These are phyloP conservation scores for Perccottus glenii DNA, from an alignment of 2,113 vertebrate species.

Conservation along the genomic window DNA sequence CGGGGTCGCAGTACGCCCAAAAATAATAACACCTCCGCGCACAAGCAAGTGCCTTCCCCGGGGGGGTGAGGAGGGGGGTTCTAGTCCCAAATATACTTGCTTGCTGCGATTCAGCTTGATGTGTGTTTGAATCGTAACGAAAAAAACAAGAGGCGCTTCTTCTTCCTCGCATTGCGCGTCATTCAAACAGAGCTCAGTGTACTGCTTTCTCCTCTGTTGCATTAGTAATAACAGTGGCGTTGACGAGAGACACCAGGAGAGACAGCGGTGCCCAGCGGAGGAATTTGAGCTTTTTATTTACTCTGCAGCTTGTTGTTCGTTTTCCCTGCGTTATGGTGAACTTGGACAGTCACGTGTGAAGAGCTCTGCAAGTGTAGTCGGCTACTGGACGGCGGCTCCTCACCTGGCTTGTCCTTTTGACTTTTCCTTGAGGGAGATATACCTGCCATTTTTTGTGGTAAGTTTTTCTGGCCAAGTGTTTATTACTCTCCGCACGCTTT, in stretches of 20 bases:
- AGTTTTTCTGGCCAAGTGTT: slow-evolving; percentile 65
- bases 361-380: slow-evolving; percentile 40
- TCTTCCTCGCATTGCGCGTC: slow-evolving; percentile 81
- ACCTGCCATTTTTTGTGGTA: slow-evolving; percentile 68
- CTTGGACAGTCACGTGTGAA: slow-evolving; percentile 77
- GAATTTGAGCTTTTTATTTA: slow-evolving; percentile 78
- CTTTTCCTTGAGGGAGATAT: slow-evolving; percentile 63
- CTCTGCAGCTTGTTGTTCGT: slow-evolving; percentile 73
- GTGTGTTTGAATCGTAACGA: slow-evolving; percentile 78
- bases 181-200: slow-evolving; percentile 79
- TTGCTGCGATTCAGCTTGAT: slow-evolving; percentile 75
- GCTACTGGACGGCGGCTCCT: slow-evolving; percentile 52
- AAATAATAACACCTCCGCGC: slow-evolving; percentile 76
- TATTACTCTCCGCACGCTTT: slow-evolving; percentile 41
- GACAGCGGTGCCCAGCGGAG: slow-evolving; percentile 78
- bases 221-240: slow-evolving; percentile 84
- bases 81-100: slow-evolving; percentile 80
- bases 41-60: slow-evolving; percentile 73
- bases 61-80: slow-evolving; percentile 67
- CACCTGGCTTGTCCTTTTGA: slow-evolving; percentile 57
- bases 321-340: slow-evolving; percentile 74
- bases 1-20: slow-evolving; percentile 79
- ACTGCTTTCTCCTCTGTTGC: slow-evolving; percentile 77
- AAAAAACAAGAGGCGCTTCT: slow-evolving; percentile 65
- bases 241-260: slow-evolving; percentile 80